Percentiles rank a stretch among this genome's conserved stretches.
Evolutionary conservation across 2,797 vertebrate species (phyloP).

Genomic region (Paedocypris micromegethes): DNA sequence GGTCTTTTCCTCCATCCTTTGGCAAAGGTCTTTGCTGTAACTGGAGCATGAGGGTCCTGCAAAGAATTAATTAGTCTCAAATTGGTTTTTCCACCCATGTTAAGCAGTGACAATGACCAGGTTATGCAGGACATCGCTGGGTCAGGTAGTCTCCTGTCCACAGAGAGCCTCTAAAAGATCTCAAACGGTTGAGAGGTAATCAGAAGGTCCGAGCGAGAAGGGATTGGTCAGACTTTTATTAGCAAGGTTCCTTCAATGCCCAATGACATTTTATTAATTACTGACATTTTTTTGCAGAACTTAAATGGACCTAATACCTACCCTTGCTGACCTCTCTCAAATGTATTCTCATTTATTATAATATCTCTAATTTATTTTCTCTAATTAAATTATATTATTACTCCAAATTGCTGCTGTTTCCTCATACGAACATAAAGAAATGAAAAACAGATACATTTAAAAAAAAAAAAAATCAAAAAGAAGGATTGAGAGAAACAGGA

Average conservation of each 20-base stretch:
- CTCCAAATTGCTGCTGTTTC: background rate
- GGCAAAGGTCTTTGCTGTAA: slow-evolving; percentile 72
- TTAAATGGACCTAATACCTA: slow-evolving; percentile 8
- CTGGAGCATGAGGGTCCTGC: slow-evolving; percentile 69
- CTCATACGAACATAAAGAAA: no score
- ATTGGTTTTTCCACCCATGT: slow-evolving; percentile 85
- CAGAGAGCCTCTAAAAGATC: slow-evolving; percentile 33
- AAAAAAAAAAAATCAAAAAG: no score
- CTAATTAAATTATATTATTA: no score
- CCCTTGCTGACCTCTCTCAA: slow-evolving; percentile 1
- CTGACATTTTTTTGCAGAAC: background rate
- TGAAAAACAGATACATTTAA: no score
- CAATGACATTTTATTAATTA: no score
- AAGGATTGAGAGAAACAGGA: no score
- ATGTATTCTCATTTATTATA: background rate
- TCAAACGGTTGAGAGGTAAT: background rate
- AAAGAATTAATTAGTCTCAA: slow-evolving; percentile 81
- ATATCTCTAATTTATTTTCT: no score
- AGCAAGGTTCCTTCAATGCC: no score
- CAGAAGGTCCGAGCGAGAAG: background rate
- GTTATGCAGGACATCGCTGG: slow-evolving; percentile 60
- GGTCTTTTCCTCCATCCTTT: slow-evolving; percentile 53
- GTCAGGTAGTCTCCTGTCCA: slow-evolving; percentile 43
- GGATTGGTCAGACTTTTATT: no score
- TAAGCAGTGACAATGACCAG: slow-evolving; percentile 59